A percentile compares a stretch with the other conserved stretches of the same genome.
Evolutionary conservation across 1,140 invertebrate genomes (phyloP).

Genomic region (Drosophila miranda): DNA sequence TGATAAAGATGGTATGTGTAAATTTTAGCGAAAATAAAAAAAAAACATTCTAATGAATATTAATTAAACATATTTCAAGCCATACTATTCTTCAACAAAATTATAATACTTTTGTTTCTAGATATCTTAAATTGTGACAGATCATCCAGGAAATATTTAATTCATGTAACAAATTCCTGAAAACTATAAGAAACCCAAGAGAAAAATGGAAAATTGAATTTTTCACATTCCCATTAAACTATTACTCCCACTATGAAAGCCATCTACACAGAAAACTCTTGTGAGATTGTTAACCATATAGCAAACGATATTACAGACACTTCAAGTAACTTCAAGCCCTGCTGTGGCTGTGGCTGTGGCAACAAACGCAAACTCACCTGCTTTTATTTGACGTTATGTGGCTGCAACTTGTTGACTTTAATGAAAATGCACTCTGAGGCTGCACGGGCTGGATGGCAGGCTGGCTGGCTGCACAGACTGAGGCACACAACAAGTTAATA

Average conservation of each 20-base stretch:
- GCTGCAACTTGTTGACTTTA: constrained; percentile 79
- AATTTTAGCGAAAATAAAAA: too few relatives aligned
- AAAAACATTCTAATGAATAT: too few relatives aligned
- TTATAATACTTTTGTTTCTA: too few relatives aligned
- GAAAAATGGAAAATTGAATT: too few relatives aligned
- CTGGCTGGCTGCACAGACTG: constrained; percentile 18
- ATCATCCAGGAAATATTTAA: too few relatives aligned
- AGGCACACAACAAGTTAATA: constrained; percentile 65
- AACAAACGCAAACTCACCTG: constrained; percentile 59
- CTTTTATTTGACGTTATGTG: constrained; percentile 44
- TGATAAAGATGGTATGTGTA: too few relatives aligned
- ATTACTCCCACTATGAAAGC: constrained; percentile 10
- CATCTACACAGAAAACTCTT: constrained; percentile 1
- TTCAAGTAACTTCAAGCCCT: constrained; percentile 32
- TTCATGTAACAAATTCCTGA: too few relatives aligned
- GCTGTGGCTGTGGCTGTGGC: constrained; percentile 10
- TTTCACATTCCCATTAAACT: constrained; percentile 30
- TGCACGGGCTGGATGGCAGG: constrained; percentile 21
- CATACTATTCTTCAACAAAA: too few relatives aligned
- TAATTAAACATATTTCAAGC: too few relatives aligned
- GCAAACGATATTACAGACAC: constrained; percentile 55
- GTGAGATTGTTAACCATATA: too few relatives aligned
- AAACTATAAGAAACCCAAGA: too few relatives aligned
- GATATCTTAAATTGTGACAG: too few relatives aligned
- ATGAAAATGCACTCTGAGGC: constrained; percentile 65